Percentiles rank a stretch among this genome's conserved stretches.
phyloP scores from a whole-genome alignment of 2,888 invertebrate genomes.

The Drosophila hawaiiensis region DNA sequence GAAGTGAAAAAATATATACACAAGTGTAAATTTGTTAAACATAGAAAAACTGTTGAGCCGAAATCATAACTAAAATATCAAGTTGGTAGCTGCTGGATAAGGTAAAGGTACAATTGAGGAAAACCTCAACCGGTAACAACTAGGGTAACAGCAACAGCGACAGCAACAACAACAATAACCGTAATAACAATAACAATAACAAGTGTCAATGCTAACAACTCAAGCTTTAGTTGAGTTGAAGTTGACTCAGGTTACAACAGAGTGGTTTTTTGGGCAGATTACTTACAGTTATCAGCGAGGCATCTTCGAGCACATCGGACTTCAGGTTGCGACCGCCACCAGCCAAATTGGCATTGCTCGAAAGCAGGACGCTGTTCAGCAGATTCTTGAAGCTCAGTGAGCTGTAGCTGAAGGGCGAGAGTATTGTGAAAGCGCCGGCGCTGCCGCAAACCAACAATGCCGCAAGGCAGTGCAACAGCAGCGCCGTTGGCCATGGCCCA shows the following conservation, averaged over 20 bases:
- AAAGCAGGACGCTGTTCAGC: constrained; percentile 82
- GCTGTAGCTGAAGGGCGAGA: constrained; percentile 83
- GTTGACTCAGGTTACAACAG: constrained; percentile 12
- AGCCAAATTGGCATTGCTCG: constrained; percentile 83
- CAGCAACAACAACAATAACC: constrained; percentile 12
- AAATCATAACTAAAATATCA: constrained; percentile 43
- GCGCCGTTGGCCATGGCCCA: constrained; percentile 70
- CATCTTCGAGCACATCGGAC: constrained; percentile 84
- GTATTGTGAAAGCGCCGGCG: constrained; percentile 81
- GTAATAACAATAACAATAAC: background rate
- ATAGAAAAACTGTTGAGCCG: constrained; percentile 55
- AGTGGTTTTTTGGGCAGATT: background rate
- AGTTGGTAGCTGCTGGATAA: constrained; percentile 10
- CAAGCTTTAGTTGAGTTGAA: constrained; percentile 14
- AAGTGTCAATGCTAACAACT: constrained; percentile 62
- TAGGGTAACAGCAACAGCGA: constrained; percentile 29
- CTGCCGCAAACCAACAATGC: constrained; percentile 73
- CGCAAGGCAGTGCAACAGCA: constrained; percentile 67
- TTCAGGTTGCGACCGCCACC: constrained; percentile 84
- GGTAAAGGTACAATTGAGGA: constrained; percentile 3
- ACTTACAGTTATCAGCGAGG: constrained; percentile 84
- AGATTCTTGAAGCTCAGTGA: constrained; percentile 83
- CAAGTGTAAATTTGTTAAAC: constrained; percentile 76
- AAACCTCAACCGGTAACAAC: constrained; percentile 48
- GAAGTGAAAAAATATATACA: constrained; percentile 21